Base-by-base conservation (phyloP, 2,113 vertebrate genomes). In the Dromiciops gliroides region DNA sequence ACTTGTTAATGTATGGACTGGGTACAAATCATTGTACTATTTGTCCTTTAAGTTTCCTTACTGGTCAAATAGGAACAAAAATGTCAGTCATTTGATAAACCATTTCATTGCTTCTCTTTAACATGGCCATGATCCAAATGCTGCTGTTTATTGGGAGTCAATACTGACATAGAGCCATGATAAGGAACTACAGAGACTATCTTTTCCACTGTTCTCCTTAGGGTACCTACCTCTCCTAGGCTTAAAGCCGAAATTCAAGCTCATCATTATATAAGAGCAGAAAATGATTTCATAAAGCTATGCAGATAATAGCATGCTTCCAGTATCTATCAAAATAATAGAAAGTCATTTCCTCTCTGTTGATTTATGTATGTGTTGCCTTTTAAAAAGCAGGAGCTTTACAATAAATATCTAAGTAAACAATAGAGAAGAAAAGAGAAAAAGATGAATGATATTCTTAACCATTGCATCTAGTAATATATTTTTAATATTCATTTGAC, bases 311-410 rank as follows among this genome's bases (percentile, higher is more conserved):
- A 83, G n/a, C 67, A 49, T 48, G 52, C 12, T 48, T 53, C 37
- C 50, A 53, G 11, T 50, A 50, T 8, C 51, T 90, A 52, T 83
- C 53, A 53, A 83, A 23, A 67, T n/a, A 50, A 16, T 53, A 50
- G 51, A 50, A 8, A 83, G 26, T 14, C 12, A 56, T 56, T 94
- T 95, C 52, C 60, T 90, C 37, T 92, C 50, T 92, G 49, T 90
- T 92, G 91, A 88, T 48, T 83, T 94, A 51, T 91, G 37, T 51
- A 83, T 44, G 28, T 94, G 91, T 88, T 89, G 37, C 53, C 47
- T 95, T 67, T 51, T 31, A 51, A 51, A 16, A n/a, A 49, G 28
- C 44, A 31, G 52, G 31, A 67, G 4, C 47, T 25, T 93, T 44
- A 24, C 83, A 75, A 53, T 14, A 51, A 91, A 52, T 50, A 89